Conservation (phyloP, 2,797 vertebrate species). For the Centroberyx gerrardi region DNA sequence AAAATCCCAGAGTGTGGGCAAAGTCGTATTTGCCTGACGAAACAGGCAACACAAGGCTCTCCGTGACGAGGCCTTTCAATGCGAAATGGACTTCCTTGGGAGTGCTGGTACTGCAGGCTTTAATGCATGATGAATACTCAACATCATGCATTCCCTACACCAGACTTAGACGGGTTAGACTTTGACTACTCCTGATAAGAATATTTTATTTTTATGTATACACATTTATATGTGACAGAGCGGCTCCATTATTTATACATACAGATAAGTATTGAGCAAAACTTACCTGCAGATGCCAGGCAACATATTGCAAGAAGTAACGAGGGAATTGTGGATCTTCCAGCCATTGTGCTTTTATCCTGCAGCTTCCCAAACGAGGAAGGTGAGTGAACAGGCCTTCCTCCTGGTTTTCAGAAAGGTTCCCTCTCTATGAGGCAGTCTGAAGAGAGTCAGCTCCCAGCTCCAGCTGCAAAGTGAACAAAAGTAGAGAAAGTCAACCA, state of each 20-base stretch:
- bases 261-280: constrained; percentile 12
- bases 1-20: constrained; percentile 72
- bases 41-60: constrained; percentile 43
- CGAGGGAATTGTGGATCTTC: constrained; percentile 45
- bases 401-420: constrained; percentile 37
- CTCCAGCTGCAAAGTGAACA: constrained; percentile 70
- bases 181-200: background rate
- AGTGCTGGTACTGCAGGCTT: constrained; percentile 11
- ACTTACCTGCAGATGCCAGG: constrained; percentile 82
- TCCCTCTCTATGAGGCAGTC: constrained; percentile 34
- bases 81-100: constrained; percentile 38
- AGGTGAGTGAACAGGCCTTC: constrained; percentile 24
- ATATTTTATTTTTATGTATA: background rate
- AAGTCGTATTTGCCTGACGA: constrained; percentile 63
- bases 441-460: constrained; percentile 57
- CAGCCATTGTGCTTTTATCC: constrained; percentile 67
- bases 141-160: background rate
- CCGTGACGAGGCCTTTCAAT: constrained; percentile 43
- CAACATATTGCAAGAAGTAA: constrained; percentile 76
- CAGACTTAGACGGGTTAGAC: background rate
- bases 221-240: constrained; percentile 7
- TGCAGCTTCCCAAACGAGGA: constrained; percentile 52
- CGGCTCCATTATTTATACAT: background rate
- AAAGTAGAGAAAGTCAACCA: constrained; percentile 64
- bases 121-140: background rate